Evolutionary conservation across 2,888 invertebrate species (phyloP), one percentile per base, ranked within the genome.

Genomic region (Mimachlamys varia): DNA sequence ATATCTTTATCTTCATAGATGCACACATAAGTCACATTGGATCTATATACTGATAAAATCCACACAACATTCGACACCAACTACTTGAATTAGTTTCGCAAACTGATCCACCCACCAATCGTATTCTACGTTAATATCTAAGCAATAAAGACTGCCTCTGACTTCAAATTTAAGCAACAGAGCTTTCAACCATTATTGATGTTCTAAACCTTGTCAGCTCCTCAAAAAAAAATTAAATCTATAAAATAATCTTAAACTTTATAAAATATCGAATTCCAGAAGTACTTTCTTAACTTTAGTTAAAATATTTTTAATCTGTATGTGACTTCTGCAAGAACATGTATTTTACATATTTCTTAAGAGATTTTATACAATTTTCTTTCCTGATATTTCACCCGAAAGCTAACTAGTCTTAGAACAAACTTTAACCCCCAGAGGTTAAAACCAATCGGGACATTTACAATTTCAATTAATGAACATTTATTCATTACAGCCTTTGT

Each of bases 401-500:
- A 76, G 76, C 33, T 76, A 76, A 76, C 76, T 76, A 76, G 10
- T 7, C 76, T n/a, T 76, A 5, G 27, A 76, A 76, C 33, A 27
- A 76, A 76, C 76, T 3, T 44, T 44, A 33, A 10, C 4, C 33
- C 76, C 76, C 33, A 7, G 76, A 76, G 76, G 76, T 27, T 27
- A 5, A 13, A 62, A 33, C 27, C 33, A 12, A 13, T 33, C 12
- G 5, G 33, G 27, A 76, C 76, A 33, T 76, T 76, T 76, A 76
- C 76, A 76, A 27, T 22, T 76, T 76, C 76, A 76, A 76, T 76
- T 76, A 76, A 76, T 76, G 76, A 76, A 76, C 76, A 76, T 76
- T 76, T 76, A 76, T 76, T 76, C 76, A 76, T 76, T 76, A 76
- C 33, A 10, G 15, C 12, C 33, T 33, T 76, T 76, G 76, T 76